These are phyloP conservation scores for Tupaia tana DNA, from an alignment of 2,113 vertebrate genomes.

Conservation along the genomic window DNA sequence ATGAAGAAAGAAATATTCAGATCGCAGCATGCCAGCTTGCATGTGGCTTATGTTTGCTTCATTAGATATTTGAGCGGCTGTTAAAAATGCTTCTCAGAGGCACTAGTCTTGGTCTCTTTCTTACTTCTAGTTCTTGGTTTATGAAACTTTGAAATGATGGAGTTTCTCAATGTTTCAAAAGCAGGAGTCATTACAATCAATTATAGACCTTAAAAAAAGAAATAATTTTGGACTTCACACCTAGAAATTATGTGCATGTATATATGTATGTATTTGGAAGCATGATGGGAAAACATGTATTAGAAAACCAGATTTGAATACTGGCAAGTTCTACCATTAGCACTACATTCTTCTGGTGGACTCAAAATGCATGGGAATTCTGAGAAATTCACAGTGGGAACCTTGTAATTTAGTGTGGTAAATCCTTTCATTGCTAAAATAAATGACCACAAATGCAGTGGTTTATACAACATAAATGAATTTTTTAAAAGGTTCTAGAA, in stretches of 20 bases:
- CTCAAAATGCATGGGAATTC: not conserved
- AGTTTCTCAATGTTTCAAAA: not conserved
- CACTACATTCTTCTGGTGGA: not conserved
- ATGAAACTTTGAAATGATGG: not conserved
- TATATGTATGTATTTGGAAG: not conserved
- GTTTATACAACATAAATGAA: not conserved
- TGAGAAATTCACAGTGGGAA: not conserved
- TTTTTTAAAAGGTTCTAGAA: not conserved
- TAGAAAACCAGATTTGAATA: not conserved
- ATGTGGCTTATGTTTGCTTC: not conserved
- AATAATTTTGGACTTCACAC: not conserved
- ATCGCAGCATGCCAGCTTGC: not conserved
- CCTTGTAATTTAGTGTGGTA: not conserved
- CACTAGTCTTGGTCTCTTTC: not conserved
- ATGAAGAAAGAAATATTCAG: not conserved
- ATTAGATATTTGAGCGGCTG: not conserved
- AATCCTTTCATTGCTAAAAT: not conserved
- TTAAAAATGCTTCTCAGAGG: not conserved
- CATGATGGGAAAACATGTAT: not conserved
- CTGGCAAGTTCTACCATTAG: not conserved
- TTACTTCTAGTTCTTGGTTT: not conserved
- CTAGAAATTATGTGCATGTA: not conserved
- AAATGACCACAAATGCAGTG: not conserved
- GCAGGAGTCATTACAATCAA: not conserved
- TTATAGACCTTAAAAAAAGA: not conserved